These are phyloP conservation scores for Macroteleia sp. DNA, from an alignment of 2,888 invertebrate species.

Conservation along the genomic window DNA sequence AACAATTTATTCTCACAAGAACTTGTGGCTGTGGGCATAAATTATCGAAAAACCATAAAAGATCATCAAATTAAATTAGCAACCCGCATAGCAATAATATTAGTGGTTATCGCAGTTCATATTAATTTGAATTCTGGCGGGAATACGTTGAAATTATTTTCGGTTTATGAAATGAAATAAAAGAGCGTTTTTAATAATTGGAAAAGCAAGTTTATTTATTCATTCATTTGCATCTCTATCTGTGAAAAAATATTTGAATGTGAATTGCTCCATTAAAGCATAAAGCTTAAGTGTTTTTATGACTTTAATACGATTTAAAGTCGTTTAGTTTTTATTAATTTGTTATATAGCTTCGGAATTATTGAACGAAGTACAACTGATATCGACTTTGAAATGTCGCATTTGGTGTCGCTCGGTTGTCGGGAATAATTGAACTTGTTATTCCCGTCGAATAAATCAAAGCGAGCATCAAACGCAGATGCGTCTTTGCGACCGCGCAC, in stretches of 20 bases:
- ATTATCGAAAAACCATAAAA: slow-evolving; percentile 7
- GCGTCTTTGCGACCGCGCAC: slow-evolving; percentile 32
- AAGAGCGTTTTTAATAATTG: background rate
- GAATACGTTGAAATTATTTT: too few relatives aligned
- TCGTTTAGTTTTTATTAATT: slow-evolving; percentile 7
- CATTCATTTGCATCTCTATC: background rate
- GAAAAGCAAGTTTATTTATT: background rate
- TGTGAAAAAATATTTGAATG: too few relatives aligned
- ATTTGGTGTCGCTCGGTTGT: slow-evolving; percentile 33
- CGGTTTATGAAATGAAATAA: too few relatives aligned
- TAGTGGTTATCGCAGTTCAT: slow-evolving; percentile 1
- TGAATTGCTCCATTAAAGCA: too few relatives aligned
- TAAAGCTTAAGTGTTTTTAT: too few relatives aligned
- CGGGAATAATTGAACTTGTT: slow-evolving; percentile 52
- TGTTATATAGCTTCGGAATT: slow-evolving; percentile 12
- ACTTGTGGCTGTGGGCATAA: slow-evolving; percentile 36
- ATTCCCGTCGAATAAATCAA: slow-evolving; percentile 56
- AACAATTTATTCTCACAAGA: slow-evolving; percentile 56
- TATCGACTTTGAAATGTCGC: slow-evolving; percentile 34
- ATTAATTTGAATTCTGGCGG: too few relatives aligned
- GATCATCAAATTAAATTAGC: slow-evolving; percentile 22
- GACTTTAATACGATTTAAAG: slow-evolving; percentile 12
- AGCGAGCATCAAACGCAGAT: slow-evolving; percentile 53
- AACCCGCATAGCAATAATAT: slow-evolving; percentile 7
- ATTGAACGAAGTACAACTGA: slow-evolving; percentile 10